Evolutionary conservation across 2,113 vertebrate genomes (phyloP), one percentile per base, ranked within the genome.

Genomic region (Pelmatolapia mariae): DNA sequence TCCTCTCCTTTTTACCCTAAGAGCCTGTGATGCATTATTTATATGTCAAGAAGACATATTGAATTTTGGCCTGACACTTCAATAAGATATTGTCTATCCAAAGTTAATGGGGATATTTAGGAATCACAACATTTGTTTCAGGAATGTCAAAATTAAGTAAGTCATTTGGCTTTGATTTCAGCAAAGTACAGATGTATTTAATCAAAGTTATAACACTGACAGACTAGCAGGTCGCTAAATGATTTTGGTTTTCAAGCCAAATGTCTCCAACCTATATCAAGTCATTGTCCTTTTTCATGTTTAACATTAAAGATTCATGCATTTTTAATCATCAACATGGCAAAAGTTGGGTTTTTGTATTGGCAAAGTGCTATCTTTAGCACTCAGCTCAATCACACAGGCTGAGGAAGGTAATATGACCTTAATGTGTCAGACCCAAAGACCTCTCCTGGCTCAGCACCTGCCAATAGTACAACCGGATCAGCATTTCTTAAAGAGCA

Each of bases 391-490:
- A 36, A 92, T 31, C 73, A 68, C 81, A 87, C 63, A 38, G 73
- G 84, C 84, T 40, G 84, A 40, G 88, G n/a, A 73, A 83, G 85
- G 92, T 89, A 91, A 91, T 89, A 91, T 96, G 94, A 96, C 96
- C 96, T 96, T 96, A 95, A 95, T 91, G 95, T 95, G 94, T 95
- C 95, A 89, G 91, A 80, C 76, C 89, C 81, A 63, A 53, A 89
- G 93, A 91, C 90, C 92, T 89, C 10, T 36, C 59, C 89, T 88
- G 93, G 94, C 91, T 94, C 92, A 87, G 88, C 56, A 76, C 80
- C 94, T 90, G 93, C 94, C 94, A 91, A 94, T 94, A 93, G 85
- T 87, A 93, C 93, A 88, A 91, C 92, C n/a, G 54, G 80, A 93
- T 95, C 92, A 94, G 94, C 94, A 83, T 89, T 95, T 79, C 89